Evolutionary conservation across 2,888 invertebrate species (phyloP).

Genomic region (Tanypteryx hageni): DNA sequence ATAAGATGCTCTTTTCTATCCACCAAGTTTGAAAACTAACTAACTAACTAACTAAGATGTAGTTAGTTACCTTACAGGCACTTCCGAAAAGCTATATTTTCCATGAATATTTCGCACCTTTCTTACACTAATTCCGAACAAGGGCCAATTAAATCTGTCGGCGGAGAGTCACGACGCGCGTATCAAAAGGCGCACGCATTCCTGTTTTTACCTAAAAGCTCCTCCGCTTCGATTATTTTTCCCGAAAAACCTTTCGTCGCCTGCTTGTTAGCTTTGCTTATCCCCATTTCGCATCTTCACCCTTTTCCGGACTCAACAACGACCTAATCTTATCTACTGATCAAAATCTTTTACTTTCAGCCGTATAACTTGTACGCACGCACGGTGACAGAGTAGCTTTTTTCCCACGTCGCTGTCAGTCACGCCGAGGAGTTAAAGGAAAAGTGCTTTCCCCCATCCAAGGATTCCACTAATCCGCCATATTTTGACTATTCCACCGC

Average conservation of each 20-base stretch:
- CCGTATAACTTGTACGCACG: slow-evolving; percentile 28
- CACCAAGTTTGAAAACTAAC: too few species aligned
- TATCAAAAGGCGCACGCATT: not conserved
- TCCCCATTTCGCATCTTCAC: not conserved
- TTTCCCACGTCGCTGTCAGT: not conserved
- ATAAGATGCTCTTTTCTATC: too few species aligned
- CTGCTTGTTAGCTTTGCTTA: slow-evolving; percentile 25
- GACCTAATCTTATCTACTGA: not conserved
- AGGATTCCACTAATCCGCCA: not conserved
- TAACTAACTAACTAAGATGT: too few species aligned
- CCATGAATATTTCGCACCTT: not conserved
- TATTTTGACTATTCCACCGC: not conserved
- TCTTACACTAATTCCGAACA: not conserved
- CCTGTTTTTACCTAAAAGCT: not conserved
- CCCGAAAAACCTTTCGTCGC: slow-evolving; percentile 18
- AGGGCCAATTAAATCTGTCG: slow-evolving; percentile 17
- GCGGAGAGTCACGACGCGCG: not conserved
- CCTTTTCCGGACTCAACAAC: not conserved
- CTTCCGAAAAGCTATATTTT: too few species aligned
- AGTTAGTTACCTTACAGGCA: too few species aligned
- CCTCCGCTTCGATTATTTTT: not conserved
- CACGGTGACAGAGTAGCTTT: not conserved
- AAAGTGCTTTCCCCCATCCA: not conserved
- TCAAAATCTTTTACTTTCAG: not conserved
- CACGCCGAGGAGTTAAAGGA: not conserved